These are phyloP conservation scores for Hemaris fuciformis DNA, from an alignment of 2,888 invertebrate species.

Conservation along the genomic window DNA sequence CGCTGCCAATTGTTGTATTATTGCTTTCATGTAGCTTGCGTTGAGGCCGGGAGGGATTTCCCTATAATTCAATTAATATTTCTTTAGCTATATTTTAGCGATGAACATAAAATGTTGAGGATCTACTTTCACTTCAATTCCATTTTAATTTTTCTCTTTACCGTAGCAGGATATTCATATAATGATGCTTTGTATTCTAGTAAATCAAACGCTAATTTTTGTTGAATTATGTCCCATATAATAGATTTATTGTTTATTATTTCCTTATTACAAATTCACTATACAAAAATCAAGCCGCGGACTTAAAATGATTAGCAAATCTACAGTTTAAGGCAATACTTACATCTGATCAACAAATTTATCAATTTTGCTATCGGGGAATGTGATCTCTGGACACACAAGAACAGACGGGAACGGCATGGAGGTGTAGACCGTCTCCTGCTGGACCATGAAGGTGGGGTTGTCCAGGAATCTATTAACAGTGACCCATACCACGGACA, in stretches of 20 bases:
- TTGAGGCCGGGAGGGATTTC: conserved; percentile 43
- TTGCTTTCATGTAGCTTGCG: conserved; percentile 28
- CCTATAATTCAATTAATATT: conserved; percentile 32
- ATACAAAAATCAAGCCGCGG: too few relatives aligned
- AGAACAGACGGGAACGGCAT: conserved; percentile 50
- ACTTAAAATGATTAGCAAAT: too few relatives aligned
- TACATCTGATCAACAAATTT: conserved; percentile 47
- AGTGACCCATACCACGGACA: conserved; percentile 32
- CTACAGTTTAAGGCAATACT: too few relatives aligned
- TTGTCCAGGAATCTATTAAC: conserved; percentile 42
- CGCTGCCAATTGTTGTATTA: conserved; percentile 49
- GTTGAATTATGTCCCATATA: too few relatives aligned
- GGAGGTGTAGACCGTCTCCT: conserved; percentile 20
- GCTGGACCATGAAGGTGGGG: conserved; percentile 48
- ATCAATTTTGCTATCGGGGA: conserved; percentile 40
- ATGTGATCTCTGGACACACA: conserved; percentile 55
- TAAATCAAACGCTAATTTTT: too few relatives aligned
- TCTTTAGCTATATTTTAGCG: too few relatives aligned
- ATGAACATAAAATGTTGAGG: background rate
- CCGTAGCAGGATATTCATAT: too few relatives aligned
- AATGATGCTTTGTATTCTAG: too few relatives aligned
- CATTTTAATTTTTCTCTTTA: too few relatives aligned
- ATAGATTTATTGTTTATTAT: too few relatives aligned
- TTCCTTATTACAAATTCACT: too few relatives aligned
- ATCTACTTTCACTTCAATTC: background rate